Conservation (phyloP, 2,113 vertebrate genomes). For the Ceuthmochares aereus region DNA sequence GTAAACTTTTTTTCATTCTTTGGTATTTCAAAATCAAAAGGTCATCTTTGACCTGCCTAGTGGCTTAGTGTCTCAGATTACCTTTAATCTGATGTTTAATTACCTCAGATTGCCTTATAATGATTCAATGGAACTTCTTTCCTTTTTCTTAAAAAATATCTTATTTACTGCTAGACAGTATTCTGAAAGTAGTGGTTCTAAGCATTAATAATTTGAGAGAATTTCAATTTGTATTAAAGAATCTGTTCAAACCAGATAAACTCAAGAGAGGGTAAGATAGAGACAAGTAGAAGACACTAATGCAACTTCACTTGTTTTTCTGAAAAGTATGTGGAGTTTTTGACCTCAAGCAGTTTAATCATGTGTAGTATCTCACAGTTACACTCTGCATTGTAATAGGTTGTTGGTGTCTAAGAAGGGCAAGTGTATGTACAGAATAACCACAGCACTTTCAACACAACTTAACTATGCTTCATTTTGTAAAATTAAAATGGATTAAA, state of each 20-base stretch:
- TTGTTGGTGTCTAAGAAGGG: not conserved
- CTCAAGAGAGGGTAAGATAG: fast-evolving
- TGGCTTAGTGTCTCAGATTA: not conserved
- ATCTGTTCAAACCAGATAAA: not conserved
- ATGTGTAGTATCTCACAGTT: not conserved
- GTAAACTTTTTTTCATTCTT: not conserved
- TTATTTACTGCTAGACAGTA: not conserved
- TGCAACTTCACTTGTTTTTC: not conserved
- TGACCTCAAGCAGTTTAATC: not conserved
- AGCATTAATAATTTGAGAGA: not conserved
- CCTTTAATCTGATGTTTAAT: not conserved
- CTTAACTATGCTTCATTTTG: not conserved
- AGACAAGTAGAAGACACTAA: not conserved
- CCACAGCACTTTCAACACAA: not conserved
- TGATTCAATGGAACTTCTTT: not conserved
- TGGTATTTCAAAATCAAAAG: not conserved
- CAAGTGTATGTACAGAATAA: not conserved
- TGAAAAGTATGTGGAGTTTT: not conserved
- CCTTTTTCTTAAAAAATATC: not conserved
- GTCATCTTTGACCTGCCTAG: not conserved
- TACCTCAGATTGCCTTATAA: not conserved
- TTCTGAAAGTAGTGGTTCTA: not conserved
- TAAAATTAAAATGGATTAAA: not conserved
- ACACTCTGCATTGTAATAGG: fast-evolving
- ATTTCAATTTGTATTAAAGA: not conserved